Evolutionary conservation across 92 coral and sea anemone species (phyloP), one percentile per base, ranked within the genome.

Genomic region (Epizoanthus ramosus): DNA sequence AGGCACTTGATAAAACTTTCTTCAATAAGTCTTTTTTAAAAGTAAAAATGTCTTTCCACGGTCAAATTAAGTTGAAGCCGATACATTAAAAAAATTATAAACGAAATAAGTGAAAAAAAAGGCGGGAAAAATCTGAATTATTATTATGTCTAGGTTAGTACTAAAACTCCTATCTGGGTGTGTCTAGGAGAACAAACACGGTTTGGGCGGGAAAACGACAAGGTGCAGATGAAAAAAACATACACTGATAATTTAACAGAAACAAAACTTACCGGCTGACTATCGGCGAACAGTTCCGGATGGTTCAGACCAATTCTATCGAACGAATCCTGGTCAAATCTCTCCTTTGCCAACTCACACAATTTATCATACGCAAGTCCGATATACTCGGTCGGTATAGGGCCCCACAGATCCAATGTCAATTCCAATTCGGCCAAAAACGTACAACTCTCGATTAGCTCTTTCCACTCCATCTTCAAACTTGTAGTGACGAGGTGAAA

Each of bases 381-480:
- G 60, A 56, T 15, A 56, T 56, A 56, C 10, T 56, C 60, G 10
- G 60, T 56, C 60, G 60, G 60, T 56, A 56, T 56, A 3, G 60
- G 60, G 10, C 19, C 60, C 60, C 60, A 56, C 19, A 56, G 60
- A 56, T 56, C 60, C 19, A 56, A 15, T 56, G 64, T 65, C 28
- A 65, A 65, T 65, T 65, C 70, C 17, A 65, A 37, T 21, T 65
- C 70, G 37, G 70, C 28, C 18, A 59, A 16, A 59, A 59, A 59
- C 8, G 3, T 71, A 39, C 75, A 71, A 71, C 75, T 43, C 57
- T 71, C 75, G 28, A 71, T 71, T 39, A 71, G 43, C 3, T 71
- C 50, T 71, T 56, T 71, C 75, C 75, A 45, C 75, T 71, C 75
- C 75, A 71, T 71, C 75, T 39, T 71, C 57, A 39, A 31, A 28